phyloP scores from a whole-genome alignment of 2,797 vertebrate genomes.

The Danio tinwini region DNA sequence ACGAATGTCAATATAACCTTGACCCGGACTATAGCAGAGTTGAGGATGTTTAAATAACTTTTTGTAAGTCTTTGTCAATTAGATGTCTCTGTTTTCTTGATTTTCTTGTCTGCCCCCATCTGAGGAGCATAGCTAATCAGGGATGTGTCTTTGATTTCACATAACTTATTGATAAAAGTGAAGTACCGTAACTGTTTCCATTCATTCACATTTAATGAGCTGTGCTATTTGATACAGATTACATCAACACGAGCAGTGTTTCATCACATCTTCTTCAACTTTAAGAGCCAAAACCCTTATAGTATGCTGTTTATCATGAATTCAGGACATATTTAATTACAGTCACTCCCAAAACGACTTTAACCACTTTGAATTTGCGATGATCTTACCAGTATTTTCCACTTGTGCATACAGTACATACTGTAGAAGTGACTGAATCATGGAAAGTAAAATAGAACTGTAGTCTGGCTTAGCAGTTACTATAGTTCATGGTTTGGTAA shows the following conservation, averaged over 20 bases:
- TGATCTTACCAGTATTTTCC: background rate
- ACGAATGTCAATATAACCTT: background rate
- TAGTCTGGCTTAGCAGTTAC: background rate
- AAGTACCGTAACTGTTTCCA: constrained; percentile 46
- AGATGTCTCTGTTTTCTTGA: background rate
- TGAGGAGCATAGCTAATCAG: constrained; percentile 12
- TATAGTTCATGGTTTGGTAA: background rate
- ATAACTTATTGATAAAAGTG: constrained; percentile 41
- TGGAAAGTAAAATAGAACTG: background rate
- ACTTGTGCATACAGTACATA: background rate
- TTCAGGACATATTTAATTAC: background rate
- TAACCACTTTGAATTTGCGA: background rate
- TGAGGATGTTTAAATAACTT: background rate
- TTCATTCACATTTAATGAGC: constrained; percentile 53
- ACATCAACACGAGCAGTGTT: constrained; percentile 3
- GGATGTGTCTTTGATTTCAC: constrained; percentile 34
- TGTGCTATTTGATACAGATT: background rate
- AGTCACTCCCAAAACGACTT: background rate
- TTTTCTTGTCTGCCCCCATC: constrained; percentile 4
- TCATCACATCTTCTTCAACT: constrained; percentile 3
- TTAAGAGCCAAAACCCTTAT: background rate
- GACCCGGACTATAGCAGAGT: background rate
- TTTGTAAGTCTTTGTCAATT: background rate
- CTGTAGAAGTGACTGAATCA: background rate
- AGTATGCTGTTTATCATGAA: background rate